Base-by-base conservation (phyloP, 1,140 invertebrate species). In the Galleria mellonella region DNA sequence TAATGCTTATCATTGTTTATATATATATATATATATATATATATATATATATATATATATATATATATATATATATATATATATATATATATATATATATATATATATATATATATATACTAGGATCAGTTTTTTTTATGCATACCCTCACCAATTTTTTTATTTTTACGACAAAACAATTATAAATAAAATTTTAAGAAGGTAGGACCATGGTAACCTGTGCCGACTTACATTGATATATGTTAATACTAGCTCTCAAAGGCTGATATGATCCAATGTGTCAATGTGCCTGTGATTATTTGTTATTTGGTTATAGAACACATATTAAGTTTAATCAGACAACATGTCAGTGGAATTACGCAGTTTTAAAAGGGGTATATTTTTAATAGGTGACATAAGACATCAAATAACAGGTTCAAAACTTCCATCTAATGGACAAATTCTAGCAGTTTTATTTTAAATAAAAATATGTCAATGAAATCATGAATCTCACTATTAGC, bases 401-500 rank as follows among this genome's bases (percentile, higher is more conserved):
- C 44, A 9, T 33, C 32, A 33, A 33, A 33, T 33, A 11, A 33
- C 9, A 11, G 58, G 60, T 45, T 43, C 62, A 48, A 72, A 72
- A 56, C 43, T 62, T 47, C 55, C 71, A 2, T 67, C 62, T 46
- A 62, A 69, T 51, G 32, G 55, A 32, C 57, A 67, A 62, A 54
- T 58, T 54, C 51, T 64, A 1, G 36, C 58, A 43, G 57, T 68
- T 29, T 46, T 65, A 27, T 71, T 71, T 53, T 65, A 41, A 23
- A 23, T 41, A 68, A 68, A 40, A 68, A 65, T 62, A 56, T 17
- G 58, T 67, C 63, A 63, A 43, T 60, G 55, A 62, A 68, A 75
- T 57, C 37, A 61, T 58, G 10, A 68, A 72, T 58, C 55, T 47
- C 44, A 50, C 45, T 7, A 65, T 70, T 55, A 30, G 52, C 3